These are phyloP conservation scores for Hedya salicella DNA, from an alignment of 2,888 invertebrate species.

Conservation along the genomic window DNA sequence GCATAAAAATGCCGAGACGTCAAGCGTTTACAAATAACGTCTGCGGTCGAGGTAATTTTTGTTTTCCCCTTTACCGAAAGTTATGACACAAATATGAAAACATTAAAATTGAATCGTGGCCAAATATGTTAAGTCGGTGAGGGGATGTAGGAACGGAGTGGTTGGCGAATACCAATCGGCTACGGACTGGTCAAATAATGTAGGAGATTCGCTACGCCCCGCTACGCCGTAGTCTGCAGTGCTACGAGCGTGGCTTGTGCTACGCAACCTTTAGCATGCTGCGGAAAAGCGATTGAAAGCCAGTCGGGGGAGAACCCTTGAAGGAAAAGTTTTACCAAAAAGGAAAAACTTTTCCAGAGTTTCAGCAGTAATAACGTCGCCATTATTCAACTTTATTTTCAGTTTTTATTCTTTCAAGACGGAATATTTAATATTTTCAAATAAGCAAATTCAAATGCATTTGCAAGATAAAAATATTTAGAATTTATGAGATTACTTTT, in stretches of 20 bases:
- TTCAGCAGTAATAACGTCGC: constrained; percentile 18
- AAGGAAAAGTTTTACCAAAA: constrained; percentile 25
- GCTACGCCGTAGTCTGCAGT: constrained; percentile 70
- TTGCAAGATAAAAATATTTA: neutral
- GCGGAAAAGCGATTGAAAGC: constrained; percentile 6
- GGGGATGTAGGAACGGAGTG: constrained; percentile 66
- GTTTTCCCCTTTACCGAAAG: constrained; percentile 75
- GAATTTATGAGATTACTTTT: constrained; percentile 44
- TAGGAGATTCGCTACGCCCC: constrained; percentile 35
- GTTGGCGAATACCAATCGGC: constrained; percentile 71
- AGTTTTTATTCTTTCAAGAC: neutral
- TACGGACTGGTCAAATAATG: constrained; percentile 49
- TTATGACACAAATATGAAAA: constrained; percentile 81
- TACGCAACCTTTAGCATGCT: constrained; percentile 42
- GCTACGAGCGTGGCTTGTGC: constrained; percentile 40
- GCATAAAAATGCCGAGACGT: constrained; percentile 80
- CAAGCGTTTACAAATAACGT: constrained; percentile 82
- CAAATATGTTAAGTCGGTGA: constrained; percentile 78
- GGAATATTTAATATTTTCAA: neutral
- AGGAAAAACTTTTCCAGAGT: constrained; percentile 23
- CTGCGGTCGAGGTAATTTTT: constrained; percentile 73
- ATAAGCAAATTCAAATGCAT: neutral
- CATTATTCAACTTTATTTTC: constrained; percentile 22
- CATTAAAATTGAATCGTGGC: constrained; percentile 81
- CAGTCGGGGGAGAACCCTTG: constrained; percentile 4